Evolutionary conservation across 2,797 vertebrate species (phyloP), one percentile per base, ranked within the genome.

Genomic region (Acanthiza pusilla): DNA sequence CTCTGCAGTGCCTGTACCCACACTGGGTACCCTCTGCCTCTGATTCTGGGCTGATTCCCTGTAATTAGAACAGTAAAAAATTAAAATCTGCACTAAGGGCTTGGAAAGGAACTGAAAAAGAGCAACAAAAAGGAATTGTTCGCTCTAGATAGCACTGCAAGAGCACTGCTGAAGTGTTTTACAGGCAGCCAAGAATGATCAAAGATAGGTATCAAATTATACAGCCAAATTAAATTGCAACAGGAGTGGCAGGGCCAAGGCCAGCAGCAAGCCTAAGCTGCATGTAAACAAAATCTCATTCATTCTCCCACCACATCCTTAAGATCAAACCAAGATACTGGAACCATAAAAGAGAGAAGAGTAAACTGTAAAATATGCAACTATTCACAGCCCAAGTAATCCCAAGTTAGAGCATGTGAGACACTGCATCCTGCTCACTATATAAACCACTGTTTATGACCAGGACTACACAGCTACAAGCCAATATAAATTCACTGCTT

Each of bases 361-460:
- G 27, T 21, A n/a, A 60, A 55, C 2, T 17, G 30, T 32, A 27
- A 53, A 43, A 36, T 2, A 40, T 1, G 10, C 1, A 0, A 22
- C 21, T 25, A 8, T 4, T 20, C 51, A 42, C 20, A 72, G 58
- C 66, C 54, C 71, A 26, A 30, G 29, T 5, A n/a, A 57, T 3
- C 7, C 58, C 78, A 9, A 2, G 1, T 16, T 13, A 43, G 45
- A 57, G 70, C 50, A 32, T 2, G 5, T 8, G 13, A 2, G 29
- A 54, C 48, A 8, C 30, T 4, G 27, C 58, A 51, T 11, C 22
- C 76, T 51, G 48, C 4, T 76, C 63, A 4, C 40, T 10, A 5
- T 0, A 40, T 16, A 19, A 2, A 16, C n/a, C 47, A 6, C 3
- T 23, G 50, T 16, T 62, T 58, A 50, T 9, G n/a, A 13, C 26